Evolutionary conservation across 1,140 invertebrate genomes (phyloP), one percentile per base, ranked within the genome.

Genomic region (Nebria ingens): DNA sequence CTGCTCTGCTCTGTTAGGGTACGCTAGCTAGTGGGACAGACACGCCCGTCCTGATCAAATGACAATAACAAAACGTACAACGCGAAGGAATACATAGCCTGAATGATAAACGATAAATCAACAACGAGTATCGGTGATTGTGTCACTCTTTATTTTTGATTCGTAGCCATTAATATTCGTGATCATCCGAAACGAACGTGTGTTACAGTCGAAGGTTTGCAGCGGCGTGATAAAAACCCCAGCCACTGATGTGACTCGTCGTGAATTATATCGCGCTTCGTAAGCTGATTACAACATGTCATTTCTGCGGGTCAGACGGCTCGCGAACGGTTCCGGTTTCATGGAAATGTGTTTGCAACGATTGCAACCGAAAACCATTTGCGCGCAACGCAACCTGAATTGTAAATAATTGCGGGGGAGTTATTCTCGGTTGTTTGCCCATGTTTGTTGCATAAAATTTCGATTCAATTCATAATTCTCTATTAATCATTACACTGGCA

Each of bases 401-500:
- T 45, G 40, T 45, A 45, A 45, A 45, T 45, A 45, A 45, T 45
- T 45, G 40, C 17, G 17, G 9, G n/a, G 17, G 40, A 45, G 17
- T 45, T 45, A 45, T 45, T 45, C 40, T 11, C 9, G 15, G 40
- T 17, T 17, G 17, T 9, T 45, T 17, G 15, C 40, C 15, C 40
- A n/a, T n/a, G n/a, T n/a, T n/a, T n/a, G 40, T 45, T 17, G 6
- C 6, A 11, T 45, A 3, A 45, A 45, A 45, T 45, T 12, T 45
- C 15, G 40, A 45, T 45, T 45, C 40, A 45, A 45, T 45, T 6
- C 15, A 45, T 45, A 45, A 45, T 45, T 45, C 40, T 45, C 40
- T 45, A 45, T 45, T 45, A 45, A 45, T 45, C 40, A 45, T n/a
- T n/a, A n/a, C n/a, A n/a, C n/a, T n/a, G n/a, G n/a, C 40, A 9